Base-by-base conservation (phyloP, 2,797 vertebrate species). In the Fratercula arctica region DNA sequence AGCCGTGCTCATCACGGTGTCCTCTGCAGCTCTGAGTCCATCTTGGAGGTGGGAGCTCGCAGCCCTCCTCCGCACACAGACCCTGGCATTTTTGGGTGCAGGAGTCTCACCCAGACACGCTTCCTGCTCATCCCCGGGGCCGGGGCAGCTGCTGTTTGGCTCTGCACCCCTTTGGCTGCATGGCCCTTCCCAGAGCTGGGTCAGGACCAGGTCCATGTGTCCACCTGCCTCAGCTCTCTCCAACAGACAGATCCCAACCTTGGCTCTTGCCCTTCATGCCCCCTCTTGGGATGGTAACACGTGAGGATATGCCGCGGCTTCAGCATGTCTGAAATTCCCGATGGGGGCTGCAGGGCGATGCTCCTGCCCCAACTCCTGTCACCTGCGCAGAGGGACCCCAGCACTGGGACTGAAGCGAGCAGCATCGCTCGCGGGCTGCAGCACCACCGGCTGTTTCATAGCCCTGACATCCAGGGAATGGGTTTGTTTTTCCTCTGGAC, bases 401-500 rank as follows among this genome's bases (percentile, higher is more conserved):
- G 48, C 1, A 0, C 69, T 84, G 73, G 79, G 35, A 10, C 46
- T 10, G 51, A 11, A 23, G 54, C 1, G 5, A 31, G 45, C 5
- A 3, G 56, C 53, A 24, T 39, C 0, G 0, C 60, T 28, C 3
- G 0, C 7, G n/a, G 57, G 16, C 74, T n/a, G 39, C 6, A 3
- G 70, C 68, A 81, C 78, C 3, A 1, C 83, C 56, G 72, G 19
- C 46, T 61, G 23, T 37, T 73, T 20, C 83, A 8, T 17, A 72
- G 77, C 59, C 75, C 24, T 51, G 69, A 72, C 3, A 5, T 61
- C 59, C 70, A 56, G n/a, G 59, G 69, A 75, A 76, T 11, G 17
- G 88, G 46, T 67, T 96, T 92, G 63, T 85, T 95, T 93, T 92
- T 93, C 77, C 73, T 89, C 73, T 29, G 76, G 78, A 83, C 76